phyloP scores from a whole-genome alignment of 2,888 invertebrate genomes.

The Lottia gigantea region DNA sequence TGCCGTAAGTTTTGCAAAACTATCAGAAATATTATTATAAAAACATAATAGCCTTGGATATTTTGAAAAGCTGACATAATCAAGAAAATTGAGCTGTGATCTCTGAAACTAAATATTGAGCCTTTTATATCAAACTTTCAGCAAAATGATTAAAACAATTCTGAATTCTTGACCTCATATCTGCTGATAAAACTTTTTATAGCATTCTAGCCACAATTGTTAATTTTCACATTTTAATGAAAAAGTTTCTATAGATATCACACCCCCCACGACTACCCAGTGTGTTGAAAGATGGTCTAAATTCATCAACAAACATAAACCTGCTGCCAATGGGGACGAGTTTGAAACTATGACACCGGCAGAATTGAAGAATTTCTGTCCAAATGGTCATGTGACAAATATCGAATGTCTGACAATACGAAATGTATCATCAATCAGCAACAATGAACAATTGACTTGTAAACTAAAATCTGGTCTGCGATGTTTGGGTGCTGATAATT shows the following conservation, averaged over 20 bases:
- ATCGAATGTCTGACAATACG: slow-evolving; percentile 56
- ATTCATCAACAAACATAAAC: slow-evolving; percentile 52
- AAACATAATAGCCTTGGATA: no score
- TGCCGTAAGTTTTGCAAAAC: slow-evolving; percentile 43
- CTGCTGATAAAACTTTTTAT: no score
- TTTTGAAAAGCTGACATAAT: no score
- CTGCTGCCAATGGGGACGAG: slow-evolving; percentile 42
- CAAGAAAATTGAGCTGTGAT: no score
- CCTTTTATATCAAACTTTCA: no score
- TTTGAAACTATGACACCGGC: slow-evolving; percentile 39
- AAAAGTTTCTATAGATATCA: no score
- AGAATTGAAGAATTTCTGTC: slow-evolving; percentile 47
- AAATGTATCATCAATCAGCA: slow-evolving; percentile 41
- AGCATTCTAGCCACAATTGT: no score
- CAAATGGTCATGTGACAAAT: slow-evolving; percentile 49
- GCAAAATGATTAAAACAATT: no score
- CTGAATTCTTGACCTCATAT: no score
- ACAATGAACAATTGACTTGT: slow-evolving; percentile 51
- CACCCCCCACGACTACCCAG: background rate
- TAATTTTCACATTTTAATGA: no score
- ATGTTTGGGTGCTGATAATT: slow-evolving; percentile 69
- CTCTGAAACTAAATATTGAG: no score
- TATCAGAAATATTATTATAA: background rate
- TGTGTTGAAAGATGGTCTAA: slow-evolving; percentile 40
- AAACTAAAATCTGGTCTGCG: slow-evolving; percentile 77